Evolutionary conservation across 2,113 vertebrate genomes (phyloP), one percentile per base, ranked within the genome.

Genomic region (Ramphastos sulfuratus): DNA sequence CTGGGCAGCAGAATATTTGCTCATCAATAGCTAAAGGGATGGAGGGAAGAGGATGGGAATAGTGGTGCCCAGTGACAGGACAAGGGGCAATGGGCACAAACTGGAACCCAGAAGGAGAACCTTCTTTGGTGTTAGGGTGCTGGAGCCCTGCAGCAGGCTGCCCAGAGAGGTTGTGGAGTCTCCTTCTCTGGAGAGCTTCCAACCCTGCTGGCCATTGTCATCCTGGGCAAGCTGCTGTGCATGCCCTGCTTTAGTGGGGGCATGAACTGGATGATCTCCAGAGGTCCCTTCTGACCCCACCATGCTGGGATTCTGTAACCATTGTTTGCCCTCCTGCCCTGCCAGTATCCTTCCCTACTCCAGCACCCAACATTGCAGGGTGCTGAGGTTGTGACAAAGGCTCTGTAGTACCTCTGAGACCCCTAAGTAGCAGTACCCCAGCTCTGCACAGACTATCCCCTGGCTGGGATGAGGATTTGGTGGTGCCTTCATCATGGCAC

Each of bases 371-470:
- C 31, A 10, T 1, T 7, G 15, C 33, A 28, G 35, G 42, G 30
- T 46, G 46, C 52, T 2, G 1, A 42, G 54, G 19, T 10, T 0
- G 1, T 30, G 24, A 7, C 4, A 9, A 54, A 37, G 61, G 63
- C 54, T 75, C 87, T 20, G 44, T 1, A 8, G 12, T 7, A 27
- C 24, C 39, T 77, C 10, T 3, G 5, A 44, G 24, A 7, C 13
- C 50, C 33, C 64, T 39, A 39, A 7, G 44, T 27, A 61, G 21
- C 42, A 25, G 33, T 6, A 0, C 6, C 19, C 9, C 44, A 79
- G 73, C 18, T 8, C 33, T 9, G 5, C 59, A 63, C 30, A 55
- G 69, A 42, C 3, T 0, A 1, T 23, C 19, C 48, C 74, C 48
- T 28, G 18, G 33, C 55, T 12, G 19, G 30, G 4, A 27, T 12